These are phyloP conservation scores for Bradypus variegatus DNA, from an alignment of 2,797 vertebrate genomes.

Conservation along the genomic window DNA sequence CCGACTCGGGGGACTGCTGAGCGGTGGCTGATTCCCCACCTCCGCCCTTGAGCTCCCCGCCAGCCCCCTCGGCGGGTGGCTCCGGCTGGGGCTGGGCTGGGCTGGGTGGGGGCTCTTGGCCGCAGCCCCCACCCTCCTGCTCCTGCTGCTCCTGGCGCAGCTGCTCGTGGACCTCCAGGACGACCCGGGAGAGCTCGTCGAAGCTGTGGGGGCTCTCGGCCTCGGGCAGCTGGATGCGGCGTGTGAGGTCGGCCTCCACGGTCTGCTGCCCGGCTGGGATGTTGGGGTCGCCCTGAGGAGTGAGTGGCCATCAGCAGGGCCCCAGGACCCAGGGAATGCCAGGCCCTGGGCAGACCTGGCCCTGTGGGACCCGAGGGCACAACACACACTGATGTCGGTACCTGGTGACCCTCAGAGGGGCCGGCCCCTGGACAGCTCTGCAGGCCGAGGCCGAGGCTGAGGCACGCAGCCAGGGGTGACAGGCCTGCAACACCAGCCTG, in stretches of 20 bases:
- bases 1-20: conserved; percentile 60
- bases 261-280: conserved; percentile 97
- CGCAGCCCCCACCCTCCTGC: background rate
- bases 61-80: background rate
- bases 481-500: no score
- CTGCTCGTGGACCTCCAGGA: conserved; percentile 84
- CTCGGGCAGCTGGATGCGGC: conserved; percentile 85
- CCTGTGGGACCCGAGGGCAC: no score
- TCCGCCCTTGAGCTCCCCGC: background rate
- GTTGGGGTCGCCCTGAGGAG: conserved; percentile 92
- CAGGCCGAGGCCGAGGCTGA: no score
- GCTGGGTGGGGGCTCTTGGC: background rate
- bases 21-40: background rate
- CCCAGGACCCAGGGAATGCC: no score
- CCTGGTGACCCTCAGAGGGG: no score
- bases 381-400: no score
- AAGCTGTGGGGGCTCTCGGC: conserved; percentile 85
- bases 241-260: conserved; percentile 85
- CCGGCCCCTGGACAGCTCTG: no score
- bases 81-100: background rate
- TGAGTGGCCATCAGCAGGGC: background rate
- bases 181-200: conserved; percentile 88
- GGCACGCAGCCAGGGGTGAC: no score
- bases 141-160: conserved; percentile 78
- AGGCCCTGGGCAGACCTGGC: background rate